These are phyloP conservation scores for Taxidea taxus DNA, from an alignment of 2,113 vertebrate genomes.

Conservation along the genomic window DNA sequence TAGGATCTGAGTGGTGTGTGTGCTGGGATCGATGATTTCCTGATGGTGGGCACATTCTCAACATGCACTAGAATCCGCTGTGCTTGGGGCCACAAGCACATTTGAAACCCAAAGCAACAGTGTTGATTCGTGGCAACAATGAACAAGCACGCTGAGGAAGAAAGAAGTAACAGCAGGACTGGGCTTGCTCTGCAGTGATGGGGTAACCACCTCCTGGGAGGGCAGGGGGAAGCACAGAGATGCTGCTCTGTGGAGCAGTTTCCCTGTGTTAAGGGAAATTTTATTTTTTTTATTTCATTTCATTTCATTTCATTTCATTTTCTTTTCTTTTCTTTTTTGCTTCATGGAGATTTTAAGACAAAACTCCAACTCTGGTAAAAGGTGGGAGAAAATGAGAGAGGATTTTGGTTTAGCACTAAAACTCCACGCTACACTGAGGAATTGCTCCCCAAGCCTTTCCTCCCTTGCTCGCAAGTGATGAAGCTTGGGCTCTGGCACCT, in stretches of 20 bases:
- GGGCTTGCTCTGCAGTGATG: background rate
- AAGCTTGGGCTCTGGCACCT: background rate
- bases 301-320: too few relatives aligned
- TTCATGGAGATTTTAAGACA: background rate
- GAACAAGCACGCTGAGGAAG: background rate
- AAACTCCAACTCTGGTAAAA: background rate
- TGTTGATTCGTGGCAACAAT: background rate
- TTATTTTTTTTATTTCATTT: background rate
- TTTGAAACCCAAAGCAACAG: background rate
- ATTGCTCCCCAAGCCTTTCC: background rate
- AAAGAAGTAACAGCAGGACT: background rate
- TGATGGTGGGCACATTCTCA: background rate
- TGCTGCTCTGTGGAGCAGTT: background rate
- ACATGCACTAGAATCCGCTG: background rate
- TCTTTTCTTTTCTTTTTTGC: background rate
- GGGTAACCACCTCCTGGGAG: background rate
- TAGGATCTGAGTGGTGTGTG: background rate
- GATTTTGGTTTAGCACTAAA: background rate
- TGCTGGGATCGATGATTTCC: background rate
- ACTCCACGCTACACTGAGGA: background rate
- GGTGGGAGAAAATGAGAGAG: background rate
- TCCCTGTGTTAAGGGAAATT: background rate
- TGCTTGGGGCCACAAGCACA: background rate
- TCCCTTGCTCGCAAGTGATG: background rate
- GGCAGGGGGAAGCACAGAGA: background rate